Evolutionary conservation across 2,888 invertebrate genomes (phyloP), one percentile per base, ranked within the genome.

Genomic region (Drymonia ruficornis): DNA sequence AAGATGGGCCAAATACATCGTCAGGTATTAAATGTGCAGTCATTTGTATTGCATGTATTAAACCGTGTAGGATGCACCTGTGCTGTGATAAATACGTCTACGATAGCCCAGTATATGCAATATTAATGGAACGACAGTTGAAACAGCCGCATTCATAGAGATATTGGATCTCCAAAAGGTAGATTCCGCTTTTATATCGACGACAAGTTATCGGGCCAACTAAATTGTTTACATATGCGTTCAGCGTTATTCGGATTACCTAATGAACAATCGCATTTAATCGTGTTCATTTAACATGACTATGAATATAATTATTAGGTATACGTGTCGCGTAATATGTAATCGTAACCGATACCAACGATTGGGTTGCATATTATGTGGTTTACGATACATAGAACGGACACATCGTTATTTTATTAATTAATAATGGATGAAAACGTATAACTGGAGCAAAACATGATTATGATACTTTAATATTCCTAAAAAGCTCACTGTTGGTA

Each of bases 241-340:
- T 23, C 23, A 31, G 31, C 9, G 70, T 67, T 68, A 67, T 65
- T 62, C 70, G 65, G 58, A 66, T 73, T 75, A 75, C 59, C 61
- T 69, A 71, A 73, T 68, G 63, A 71, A 69, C 55, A 63, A 59
- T 57, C 53, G 60, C 56, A 53, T 58, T 64, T 74, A 72, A 68
- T 74, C 59, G 52, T 57, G 59, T 71, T 65, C 53, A 55, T 66
- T 59, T 63, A n/a, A n/a, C n/a, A 63, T 61, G 50, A 52, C 55
- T 65, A 63, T 68, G 65, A n/a, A n/a, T 72, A 63, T 64, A 65
- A 59, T 5, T 61, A 65, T 58, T 50, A 64, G 53, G 49, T 58
- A 51, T 48, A 53, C 45, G n/a, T 12, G 29, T 31, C 49, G 44
- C 52, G 23, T 66, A 53, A 61, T 58, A 56, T 56, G 16, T 60